Percentiles rank a stretch among this genome's conserved stretches.
Evolutionary conservation across 2,797 vertebrate genomes (phyloP).

Genomic region (Erethizon dorsatum): DNA sequence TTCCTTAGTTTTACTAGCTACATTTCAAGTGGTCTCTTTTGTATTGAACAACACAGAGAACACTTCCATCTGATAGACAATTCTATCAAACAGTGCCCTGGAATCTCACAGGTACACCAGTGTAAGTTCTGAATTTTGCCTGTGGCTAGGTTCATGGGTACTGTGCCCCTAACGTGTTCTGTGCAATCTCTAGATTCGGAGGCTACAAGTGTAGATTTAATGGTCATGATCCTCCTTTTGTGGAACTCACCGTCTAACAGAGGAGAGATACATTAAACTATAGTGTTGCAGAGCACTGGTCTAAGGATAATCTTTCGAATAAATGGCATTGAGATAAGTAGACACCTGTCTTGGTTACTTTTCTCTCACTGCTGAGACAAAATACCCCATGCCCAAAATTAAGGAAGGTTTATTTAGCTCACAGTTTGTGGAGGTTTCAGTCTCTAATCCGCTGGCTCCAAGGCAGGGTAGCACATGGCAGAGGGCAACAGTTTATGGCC

Average conservation of each 20-base stretch:
- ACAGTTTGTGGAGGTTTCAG: too few species aligned
- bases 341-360: neutral
- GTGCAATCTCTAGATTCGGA: constrained; percentile 28
- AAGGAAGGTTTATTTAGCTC: too few species aligned
- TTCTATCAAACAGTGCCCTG: neutral
- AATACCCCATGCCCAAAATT: too few species aligned
- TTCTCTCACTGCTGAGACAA: too few species aligned
- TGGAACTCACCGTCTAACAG: neutral
- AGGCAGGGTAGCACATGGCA: too few species aligned
- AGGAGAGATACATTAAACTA: neutral
- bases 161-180: neutral
- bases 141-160: neutral
- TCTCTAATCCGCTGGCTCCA: too few species aligned
- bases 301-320: neutral
- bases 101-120: too few species aligned
- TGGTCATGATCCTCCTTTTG: neutral
- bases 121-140: neutral
- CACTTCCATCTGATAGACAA: neutral
- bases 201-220: neutral
- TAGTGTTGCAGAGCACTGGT: neutral
- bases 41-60: neutral
- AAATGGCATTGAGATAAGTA: neutral
- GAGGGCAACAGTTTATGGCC: too few species aligned
- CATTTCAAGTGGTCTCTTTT: neutral
- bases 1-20: neutral